A percentile compares a stretch with the other conserved stretches of the same genome.
phyloP scores from a whole-genome alignment of 1,140 invertebrate species.

The Sitobion miscanthi region DNA sequence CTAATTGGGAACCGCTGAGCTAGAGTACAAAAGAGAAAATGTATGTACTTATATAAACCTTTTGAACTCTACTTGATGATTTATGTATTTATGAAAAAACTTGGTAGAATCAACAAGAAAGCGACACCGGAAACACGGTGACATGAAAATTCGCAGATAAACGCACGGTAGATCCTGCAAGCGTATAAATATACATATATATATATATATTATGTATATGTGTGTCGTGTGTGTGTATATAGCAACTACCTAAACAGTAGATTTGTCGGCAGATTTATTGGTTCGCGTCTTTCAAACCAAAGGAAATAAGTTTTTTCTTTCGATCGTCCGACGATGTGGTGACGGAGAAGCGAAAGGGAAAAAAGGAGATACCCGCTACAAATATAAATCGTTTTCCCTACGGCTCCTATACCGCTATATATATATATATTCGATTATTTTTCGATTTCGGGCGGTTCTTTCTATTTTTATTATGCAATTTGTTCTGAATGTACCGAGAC shows the following conservation, averaged over 20 bases:
- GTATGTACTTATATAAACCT: neutral
- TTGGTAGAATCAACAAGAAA: neutral
- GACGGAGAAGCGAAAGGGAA: neutral
- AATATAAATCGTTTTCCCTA: conserved; percentile 54
- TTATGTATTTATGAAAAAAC: conserved; percentile 1
- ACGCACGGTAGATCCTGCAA: conserved; percentile 1
- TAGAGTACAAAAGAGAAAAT: neutral
- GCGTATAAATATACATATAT: neutral
- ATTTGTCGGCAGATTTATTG: conserved; percentile 55
- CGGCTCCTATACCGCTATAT: neutral
- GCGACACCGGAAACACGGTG: conserved; percentile 25
- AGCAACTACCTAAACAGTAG: conserved; percentile 37
- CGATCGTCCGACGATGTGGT: neutral
- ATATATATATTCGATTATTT: conserved; percentile 52
- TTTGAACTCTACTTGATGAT: conserved; percentile 30
- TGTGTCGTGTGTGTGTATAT: neutral
- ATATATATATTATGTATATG: neutral
- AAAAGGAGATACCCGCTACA: neutral
- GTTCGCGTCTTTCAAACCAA: conserved; percentile 33
- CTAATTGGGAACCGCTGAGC: too few species aligned
- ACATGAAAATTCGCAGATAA: conserved; percentile 43
- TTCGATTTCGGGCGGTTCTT: conserved; percentile 49
- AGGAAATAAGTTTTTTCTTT: conserved; percentile 47
- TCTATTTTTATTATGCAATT: conserved; percentile 49
- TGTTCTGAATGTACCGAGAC: conserved; percentile 19